phyloP scores from a whole-genome alignment of 2,113 vertebrate species.

The Actenoides hombroni region DNA sequence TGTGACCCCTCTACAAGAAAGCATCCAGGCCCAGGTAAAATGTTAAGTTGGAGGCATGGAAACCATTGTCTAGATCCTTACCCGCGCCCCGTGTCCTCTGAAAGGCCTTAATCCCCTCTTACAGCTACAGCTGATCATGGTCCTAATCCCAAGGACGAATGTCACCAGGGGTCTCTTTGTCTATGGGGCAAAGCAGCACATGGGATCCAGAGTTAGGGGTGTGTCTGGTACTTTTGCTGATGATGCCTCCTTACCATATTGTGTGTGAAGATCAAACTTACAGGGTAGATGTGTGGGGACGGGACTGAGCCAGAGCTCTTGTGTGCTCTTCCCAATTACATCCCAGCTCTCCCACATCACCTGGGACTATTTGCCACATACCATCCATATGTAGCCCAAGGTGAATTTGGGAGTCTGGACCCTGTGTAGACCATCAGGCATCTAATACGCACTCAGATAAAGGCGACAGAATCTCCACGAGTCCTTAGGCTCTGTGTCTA shows the following conservation, averaged over 20 bases:
- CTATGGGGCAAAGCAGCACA: not conserved
- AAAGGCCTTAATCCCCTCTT: not conserved
- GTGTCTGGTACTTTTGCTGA: not conserved
- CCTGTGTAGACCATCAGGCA: not conserved
- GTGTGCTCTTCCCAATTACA: not conserved
- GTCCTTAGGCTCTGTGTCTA: not conserved
- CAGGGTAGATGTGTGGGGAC: not conserved
- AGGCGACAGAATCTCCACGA: not conserved
- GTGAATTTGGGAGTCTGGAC: not conserved
- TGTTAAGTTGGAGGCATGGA: not conserved
- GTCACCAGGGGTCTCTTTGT: not conserved
- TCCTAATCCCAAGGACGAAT: not conserved
- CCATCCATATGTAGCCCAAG: not conserved
- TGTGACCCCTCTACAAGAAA: slow-evolving; percentile 77
- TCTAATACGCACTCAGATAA: not conserved
- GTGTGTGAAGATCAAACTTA: not conserved
- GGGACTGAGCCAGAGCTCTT: not conserved
- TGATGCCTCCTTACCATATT: not conserved
- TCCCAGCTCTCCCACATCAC: not conserved
- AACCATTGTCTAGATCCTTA: not conserved
- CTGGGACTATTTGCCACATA: not conserved
- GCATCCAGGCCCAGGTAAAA: slow-evolving; percentile 85
- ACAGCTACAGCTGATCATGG: not conserved
- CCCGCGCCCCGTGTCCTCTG: not conserved
- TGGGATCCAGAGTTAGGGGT: not conserved